phyloP scores from a whole-genome alignment of 2,113 vertebrate genomes.

The Clinocottus analis region DNA sequence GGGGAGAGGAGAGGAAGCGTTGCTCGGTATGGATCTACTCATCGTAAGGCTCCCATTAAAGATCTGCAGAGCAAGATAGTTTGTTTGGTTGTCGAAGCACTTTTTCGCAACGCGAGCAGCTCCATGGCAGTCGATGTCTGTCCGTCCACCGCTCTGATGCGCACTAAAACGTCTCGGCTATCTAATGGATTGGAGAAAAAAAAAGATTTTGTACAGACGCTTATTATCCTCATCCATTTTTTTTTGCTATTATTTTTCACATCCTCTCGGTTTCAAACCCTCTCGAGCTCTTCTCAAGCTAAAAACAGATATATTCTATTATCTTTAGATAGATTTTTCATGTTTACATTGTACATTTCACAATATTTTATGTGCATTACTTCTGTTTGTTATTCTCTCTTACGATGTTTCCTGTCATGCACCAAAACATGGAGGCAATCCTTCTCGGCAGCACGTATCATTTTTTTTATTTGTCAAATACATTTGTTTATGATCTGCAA shows the following conservation, averaged over 20 bases:
- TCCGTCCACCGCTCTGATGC: background rate
- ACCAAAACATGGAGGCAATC: background rate
- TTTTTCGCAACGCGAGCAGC: background rate
- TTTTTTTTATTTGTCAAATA: too few species aligned
- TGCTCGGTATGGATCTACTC: background rate
- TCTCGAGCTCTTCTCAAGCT: background rate
- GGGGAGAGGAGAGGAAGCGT: conserved; percentile 15
- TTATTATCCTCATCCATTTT: too few species aligned
- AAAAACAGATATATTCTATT: background rate
- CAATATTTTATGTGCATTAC: background rate
- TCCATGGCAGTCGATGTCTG: background rate
- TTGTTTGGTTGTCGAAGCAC: conserved; percentile 1
- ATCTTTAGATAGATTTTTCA: background rate
- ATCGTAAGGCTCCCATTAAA: background rate
- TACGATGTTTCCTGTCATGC: background rate
- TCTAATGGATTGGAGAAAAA: background rate
- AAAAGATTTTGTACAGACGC: background rate
- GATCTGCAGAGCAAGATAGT: background rate
- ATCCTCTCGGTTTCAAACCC: background rate
- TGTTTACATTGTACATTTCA: background rate
- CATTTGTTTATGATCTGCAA: background rate
- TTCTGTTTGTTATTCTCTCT: background rate
- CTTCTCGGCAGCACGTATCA: too few species aligned
- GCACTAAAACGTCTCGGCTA: background rate
- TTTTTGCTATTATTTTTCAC: background rate